A percentile compares a stretch with the other conserved stretches of the same genome.
These are phyloP conservation scores for Leptinotarsa tumamoca DNA, from an alignment of 2,888 invertebrate species.

Conservation along the genomic window DNA sequence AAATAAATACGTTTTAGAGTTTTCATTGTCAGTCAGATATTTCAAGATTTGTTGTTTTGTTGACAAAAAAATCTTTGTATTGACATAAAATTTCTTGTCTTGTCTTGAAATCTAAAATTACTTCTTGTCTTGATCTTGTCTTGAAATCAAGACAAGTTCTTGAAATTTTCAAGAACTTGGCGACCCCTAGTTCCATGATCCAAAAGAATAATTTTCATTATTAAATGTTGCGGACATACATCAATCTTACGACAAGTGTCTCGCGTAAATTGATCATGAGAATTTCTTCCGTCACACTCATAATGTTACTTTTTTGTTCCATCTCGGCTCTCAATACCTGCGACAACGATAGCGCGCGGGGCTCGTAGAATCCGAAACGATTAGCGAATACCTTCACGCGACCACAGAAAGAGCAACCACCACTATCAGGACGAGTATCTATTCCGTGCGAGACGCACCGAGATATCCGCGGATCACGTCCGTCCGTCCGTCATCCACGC, in stretches of 20 bases:
- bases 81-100: no score
- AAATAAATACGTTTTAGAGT: no score
- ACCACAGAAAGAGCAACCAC: not conserved
- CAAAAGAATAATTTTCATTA: no score
- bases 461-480: conserved; percentile 37
- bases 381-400: conserved; percentile 50
- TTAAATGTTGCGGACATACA: no score
- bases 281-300: not conserved
- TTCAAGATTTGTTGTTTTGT: no score
- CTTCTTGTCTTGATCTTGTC: no score
- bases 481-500: conserved; percentile 36
- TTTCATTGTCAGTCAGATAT: no score
- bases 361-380: conserved; percentile 35
- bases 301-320: not conserved
- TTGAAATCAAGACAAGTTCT: no score
- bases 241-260: not conserved
- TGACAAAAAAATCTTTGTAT: no score
- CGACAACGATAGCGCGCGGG: not conserved
- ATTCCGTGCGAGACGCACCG: conserved; percentile 38
- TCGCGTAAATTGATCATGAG: not conserved
- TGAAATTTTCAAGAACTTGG: no score
- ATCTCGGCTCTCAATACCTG: not conserved
- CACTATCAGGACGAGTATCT: conserved; percentile 39
- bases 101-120: no score
- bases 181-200: no score